Base-by-base conservation (phyloP, 2,888 invertebrate species). In the Cryptus armator region DNA sequence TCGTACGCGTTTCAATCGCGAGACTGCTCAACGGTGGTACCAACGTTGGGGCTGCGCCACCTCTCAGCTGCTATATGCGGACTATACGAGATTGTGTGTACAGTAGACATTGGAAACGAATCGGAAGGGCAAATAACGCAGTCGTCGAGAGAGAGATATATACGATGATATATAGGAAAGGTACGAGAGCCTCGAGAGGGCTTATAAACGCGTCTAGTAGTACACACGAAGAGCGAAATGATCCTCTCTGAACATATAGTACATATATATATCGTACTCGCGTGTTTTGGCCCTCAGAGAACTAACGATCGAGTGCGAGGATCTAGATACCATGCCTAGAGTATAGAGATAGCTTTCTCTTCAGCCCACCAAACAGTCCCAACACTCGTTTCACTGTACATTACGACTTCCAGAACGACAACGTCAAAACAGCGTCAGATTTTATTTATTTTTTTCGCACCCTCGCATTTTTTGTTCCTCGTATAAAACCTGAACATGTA, bases 101-200 rank as follows among this genome's bases (percentile, higher is more conserved):
- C 90, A 88, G 89, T 89, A 90, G 91, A 92, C 90, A 90, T 89
- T 89, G 89, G 89, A 90, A 91, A 90, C 90, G 91, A 90, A 91
- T 91, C 89, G 90, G 89, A 89, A 89, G 89, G 88, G 90, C 90
- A 92, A 91, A 91, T 90, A 90, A 89, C 88, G 86, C 86, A 78
- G 75, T 48, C 6, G 16, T 53, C 51, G 53, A 29, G 48, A 48
- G 24, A 74, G 53, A 32, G 16, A 29, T 46, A 59, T 29, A 74
- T 14, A 67, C 3, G n/a, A 2, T 37, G 46, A 32, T 56, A 67
- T 19, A 74, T 19, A 32, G 29, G 74, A 32, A 37, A 29, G 71
- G 10, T 16, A 46, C 12, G 43, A 24, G 72, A 53, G 24, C 44
- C 24, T 29, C 3, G 51, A 72, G 66, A 29, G 66, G 66, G 66